phyloP scores from a whole-genome alignment of 2,888 invertebrate genomes.

The Silvanus unidentatus region DNA sequence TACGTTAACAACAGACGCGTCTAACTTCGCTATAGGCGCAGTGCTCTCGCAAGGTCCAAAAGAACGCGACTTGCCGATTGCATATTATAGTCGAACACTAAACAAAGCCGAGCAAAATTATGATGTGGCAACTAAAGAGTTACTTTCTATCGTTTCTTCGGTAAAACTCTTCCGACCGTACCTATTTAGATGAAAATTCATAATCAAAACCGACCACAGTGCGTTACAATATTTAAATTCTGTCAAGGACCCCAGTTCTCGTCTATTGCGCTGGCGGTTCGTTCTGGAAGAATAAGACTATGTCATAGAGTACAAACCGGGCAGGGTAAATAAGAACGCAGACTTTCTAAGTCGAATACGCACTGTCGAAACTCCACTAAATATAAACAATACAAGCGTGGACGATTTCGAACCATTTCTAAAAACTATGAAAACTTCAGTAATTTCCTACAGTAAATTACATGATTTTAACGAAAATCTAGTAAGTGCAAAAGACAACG shows the following conservation, averaged over 20 bases:
- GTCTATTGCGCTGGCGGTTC: not conserved
- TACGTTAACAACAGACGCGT: constrained; percentile 30
- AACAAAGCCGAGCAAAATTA: constrained; percentile 6
- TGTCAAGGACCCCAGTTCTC: constrained; percentile 2
- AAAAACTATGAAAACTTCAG: not conserved
- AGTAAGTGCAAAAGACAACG: too few relatives aligned
- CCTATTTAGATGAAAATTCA: constrained; percentile 1
- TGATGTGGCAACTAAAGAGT: not conserved
- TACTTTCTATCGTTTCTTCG: not conserved
- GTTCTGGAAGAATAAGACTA: constrained; percentile 10
- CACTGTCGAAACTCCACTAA: too few relatives aligned
- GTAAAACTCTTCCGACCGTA: constrained; percentile 3
- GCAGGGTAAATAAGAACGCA: not conserved
- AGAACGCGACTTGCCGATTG: constrained; percentile 28
- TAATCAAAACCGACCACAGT: constrained; percentile 1
- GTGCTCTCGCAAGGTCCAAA: constrained; percentile 26
- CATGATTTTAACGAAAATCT: too few relatives aligned
- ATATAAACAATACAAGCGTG: not conserved
- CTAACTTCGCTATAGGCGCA: constrained; percentile 26
- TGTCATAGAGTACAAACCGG: constrained; percentile 1
- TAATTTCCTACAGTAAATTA: not conserved
- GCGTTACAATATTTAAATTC: constrained; percentile 1
- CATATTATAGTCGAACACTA: constrained; percentile 33
- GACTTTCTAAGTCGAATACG: constrained; percentile 1
- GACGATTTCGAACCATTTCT: not conserved